Conservation (phyloP, 2,797 vertebrate species). For the Atherinosoma microstoma region DNA sequence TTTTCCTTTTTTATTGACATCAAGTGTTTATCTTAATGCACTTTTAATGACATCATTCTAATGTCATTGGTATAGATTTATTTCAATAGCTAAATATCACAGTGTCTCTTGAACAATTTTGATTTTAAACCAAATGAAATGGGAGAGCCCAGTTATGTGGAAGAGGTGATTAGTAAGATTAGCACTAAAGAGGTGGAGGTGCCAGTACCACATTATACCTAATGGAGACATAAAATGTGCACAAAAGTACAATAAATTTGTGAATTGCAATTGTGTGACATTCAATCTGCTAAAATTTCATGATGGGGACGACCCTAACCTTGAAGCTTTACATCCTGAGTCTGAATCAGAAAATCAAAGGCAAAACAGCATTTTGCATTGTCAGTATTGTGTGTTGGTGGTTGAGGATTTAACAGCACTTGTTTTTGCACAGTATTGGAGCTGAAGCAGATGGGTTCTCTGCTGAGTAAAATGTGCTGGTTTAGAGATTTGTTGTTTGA, state of each 20-base stretch:
- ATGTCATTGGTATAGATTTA: too few relatives aligned
- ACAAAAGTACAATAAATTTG: too few relatives aligned
- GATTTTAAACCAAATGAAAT: background rate
- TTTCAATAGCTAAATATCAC: too few relatives aligned
- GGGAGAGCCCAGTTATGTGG: background rate
- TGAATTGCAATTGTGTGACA: background rate
- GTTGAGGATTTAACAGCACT: background rate
- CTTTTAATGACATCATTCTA: background rate
- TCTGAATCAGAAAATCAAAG: background rate
- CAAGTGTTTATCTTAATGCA: background rate
- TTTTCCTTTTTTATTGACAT: background rate
- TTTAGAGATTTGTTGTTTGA: conserved; percentile 38
- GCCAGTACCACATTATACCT: too few relatives aligned
- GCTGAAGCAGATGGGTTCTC: conserved; percentile 4
- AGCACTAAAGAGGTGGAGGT: background rate
- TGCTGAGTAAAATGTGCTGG: conserved; percentile 24
- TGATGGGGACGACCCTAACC: background rate
- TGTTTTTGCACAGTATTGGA: conserved; percentile 20
- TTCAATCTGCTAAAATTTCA: background rate
- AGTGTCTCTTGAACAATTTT: too few relatives aligned
- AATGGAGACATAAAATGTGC: background rate
- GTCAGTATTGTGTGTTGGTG: background rate
- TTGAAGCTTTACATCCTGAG: background rate
- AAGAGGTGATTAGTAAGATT: background rate
- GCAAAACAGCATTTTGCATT: background rate